These are phyloP conservation scores for Stratiolaelaps scimitus DNA, from an alignment of 1,140 invertebrate species.

Conservation along the genomic window DNA sequence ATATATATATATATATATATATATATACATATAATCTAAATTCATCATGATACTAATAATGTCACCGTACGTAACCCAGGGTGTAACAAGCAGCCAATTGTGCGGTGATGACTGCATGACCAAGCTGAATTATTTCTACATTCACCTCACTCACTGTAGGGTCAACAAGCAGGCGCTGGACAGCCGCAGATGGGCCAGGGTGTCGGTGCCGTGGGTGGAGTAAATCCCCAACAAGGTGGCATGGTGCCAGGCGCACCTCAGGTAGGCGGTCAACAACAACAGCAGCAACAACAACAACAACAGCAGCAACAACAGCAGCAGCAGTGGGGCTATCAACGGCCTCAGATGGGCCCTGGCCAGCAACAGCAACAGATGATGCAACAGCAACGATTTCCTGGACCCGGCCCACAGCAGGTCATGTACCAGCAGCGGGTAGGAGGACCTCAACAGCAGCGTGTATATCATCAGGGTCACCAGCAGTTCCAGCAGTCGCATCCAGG, in stretches of 20 bases:
- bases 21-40: conserved; percentile 28
- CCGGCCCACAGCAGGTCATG: conserved; percentile 15
- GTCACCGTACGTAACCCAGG: too few species aligned
- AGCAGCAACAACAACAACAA: conserved; percentile 42
- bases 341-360: conserved; percentile 4
- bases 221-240: conserved; percentile 35
- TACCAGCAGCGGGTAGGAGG: conserved; percentile 10
- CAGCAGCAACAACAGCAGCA: conserved; percentile 39
- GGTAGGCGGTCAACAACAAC: conserved; percentile 32
- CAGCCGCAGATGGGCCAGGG: conserved; percentile 34
- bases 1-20: conserved; percentile 21
- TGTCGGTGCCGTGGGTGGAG: conserved; percentile 32
- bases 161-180: conserved; percentile 31
- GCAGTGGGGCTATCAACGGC: conserved; percentile 38
- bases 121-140: conserved; percentile 29
- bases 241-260: conserved; percentile 29
- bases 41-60: conserved; percentile 31
- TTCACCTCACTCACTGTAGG: conserved; percentile 33
- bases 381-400: conserved; percentile 14
- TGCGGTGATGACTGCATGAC: conserved; percentile 33
- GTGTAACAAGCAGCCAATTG: too few species aligned
- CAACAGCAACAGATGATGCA: conserved; percentile 15
- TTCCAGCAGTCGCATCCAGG: background rate
- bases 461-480: conserved; percentile 6
- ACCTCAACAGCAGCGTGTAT: conserved; percentile 22